phyloP scores from a whole-genome alignment of 2,797 vertebrate species.

The Trematomus bernacchii region DNA sequence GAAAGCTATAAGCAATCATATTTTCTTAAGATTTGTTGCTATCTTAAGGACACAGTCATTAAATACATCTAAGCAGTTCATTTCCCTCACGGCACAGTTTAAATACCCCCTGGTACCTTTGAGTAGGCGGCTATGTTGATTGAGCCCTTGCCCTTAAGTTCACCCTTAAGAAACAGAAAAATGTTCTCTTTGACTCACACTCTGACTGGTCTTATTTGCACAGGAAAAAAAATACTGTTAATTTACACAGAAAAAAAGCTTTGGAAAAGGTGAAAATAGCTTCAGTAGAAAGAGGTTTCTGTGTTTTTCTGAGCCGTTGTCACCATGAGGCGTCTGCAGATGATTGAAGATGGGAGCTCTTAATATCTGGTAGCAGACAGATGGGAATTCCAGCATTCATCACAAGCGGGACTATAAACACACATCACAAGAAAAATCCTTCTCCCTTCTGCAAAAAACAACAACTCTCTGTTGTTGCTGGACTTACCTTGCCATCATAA shows the following conservation, averaged over 20 bases:
- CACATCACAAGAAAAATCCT: constrained; percentile 9
- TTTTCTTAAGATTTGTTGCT: constrained; percentile 23
- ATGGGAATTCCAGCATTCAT: constrained; percentile 1
- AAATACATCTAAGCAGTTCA: constrained; percentile 43
- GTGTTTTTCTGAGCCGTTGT: constrained; percentile 15
- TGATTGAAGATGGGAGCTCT: background rate
- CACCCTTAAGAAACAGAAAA: constrained; percentile 34
- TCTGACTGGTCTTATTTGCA: constrained; percentile 22
- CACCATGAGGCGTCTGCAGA: constrained; percentile 3
- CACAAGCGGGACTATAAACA: background rate
- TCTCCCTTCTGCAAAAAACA: constrained; percentile 15
- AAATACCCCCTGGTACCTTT: constrained; percentile 26
- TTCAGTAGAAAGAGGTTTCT: background rate
- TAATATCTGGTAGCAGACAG: background rate
- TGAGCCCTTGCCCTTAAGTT: constrained; percentile 43
- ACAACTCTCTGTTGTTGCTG: background rate
- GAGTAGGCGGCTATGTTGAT: constrained; percentile 44
- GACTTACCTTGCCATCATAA: constrained; percentile 6
- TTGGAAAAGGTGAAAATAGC: constrained; percentile 16
- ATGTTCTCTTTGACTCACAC: constrained; percentile 9
- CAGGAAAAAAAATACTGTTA: constrained; percentile 6
- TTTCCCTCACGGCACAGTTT: constrained; percentile 28
- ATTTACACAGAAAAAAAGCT: background rate
- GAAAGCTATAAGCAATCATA: constrained; percentile 37
- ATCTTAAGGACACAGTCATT: constrained; percentile 43